Conservation (phyloP, 2,797 vertebrate species). For the Enteromius unitaeniatus region DNA sequence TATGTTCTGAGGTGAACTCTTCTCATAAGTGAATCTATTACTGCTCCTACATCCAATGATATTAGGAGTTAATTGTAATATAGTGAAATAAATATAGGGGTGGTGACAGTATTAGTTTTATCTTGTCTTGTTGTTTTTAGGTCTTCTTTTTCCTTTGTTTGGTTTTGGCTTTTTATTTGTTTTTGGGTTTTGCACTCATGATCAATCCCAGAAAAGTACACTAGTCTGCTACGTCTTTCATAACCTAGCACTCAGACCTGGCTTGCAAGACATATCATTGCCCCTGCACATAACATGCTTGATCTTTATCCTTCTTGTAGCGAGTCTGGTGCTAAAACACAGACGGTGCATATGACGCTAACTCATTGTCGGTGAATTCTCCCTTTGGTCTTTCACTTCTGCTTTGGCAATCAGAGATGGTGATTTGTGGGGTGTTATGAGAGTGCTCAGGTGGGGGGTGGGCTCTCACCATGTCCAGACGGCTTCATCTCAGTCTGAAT, state of each 20-base stretch:
- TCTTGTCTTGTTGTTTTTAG: background rate
- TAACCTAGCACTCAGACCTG: background rate
- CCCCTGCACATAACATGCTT: background rate
- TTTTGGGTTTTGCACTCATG: background rate
- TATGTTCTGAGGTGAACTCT: too few relatives aligned
- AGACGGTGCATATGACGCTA: background rate
- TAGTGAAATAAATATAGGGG: too few relatives aligned
- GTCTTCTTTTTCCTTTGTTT: background rate
- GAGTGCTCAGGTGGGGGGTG: background rate
- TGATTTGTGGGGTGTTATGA: conserved; percentile 23
- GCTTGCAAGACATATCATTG: background rate
- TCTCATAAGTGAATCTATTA: too few relatives aligned
- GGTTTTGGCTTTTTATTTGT: background rate
- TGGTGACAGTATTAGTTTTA: background rate
- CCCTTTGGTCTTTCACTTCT: conserved; percentile 7
- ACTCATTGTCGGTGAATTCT: background rate
- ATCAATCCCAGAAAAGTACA: background rate
- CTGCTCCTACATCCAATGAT: too few relatives aligned
- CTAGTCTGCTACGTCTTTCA: too few relatives aligned
- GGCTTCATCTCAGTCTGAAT: background rate
- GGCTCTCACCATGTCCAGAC: background rate
- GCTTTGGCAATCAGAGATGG: conserved; percentile 1
- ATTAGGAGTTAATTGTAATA: too few relatives aligned
- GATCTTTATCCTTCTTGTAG: background rate
- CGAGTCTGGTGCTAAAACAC: background rate